Conservation (phyloP, 2,113 vertebrate species). For the Gymnarchus niloticus region DNA sequence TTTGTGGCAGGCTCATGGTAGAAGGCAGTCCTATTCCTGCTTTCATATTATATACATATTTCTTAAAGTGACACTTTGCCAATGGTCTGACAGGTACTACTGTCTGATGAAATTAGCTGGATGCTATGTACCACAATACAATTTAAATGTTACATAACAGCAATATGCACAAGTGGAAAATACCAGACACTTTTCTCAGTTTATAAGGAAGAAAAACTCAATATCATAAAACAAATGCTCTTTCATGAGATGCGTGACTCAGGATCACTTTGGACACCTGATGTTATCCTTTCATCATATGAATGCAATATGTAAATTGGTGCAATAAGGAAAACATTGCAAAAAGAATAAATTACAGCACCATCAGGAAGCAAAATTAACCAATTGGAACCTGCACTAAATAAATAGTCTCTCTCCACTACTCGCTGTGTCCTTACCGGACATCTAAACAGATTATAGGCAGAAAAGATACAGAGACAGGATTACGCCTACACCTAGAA, state of each 20-base stretch:
- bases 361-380: not conserved
- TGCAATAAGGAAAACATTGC: not conserved
- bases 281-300: too few species aligned
- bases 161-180: not conserved
- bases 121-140: not conserved
- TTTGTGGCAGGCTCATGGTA: conserved; percentile 24
- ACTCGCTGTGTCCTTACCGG: too few species aligned
- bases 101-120: not conserved
- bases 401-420: not conserved
- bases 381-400: not conserved
- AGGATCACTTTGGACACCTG: not conserved
- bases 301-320: too few species aligned
- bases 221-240: not conserved
- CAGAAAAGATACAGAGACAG: too few species aligned
- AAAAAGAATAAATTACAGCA: not conserved
- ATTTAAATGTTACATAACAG: not conserved
- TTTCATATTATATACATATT: not conserved
- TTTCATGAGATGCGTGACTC: too few species aligned
- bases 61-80: not conserved
- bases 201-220: not conserved
- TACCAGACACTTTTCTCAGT: not conserved
- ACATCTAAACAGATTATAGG: too few species aligned
- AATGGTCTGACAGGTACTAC: not conserved
- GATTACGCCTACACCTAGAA: too few species aligned
- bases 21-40: not conserved